Evolutionary conservation across 2,888 invertebrate species (phyloP).

Genomic region (Acleris laterana): DNA sequence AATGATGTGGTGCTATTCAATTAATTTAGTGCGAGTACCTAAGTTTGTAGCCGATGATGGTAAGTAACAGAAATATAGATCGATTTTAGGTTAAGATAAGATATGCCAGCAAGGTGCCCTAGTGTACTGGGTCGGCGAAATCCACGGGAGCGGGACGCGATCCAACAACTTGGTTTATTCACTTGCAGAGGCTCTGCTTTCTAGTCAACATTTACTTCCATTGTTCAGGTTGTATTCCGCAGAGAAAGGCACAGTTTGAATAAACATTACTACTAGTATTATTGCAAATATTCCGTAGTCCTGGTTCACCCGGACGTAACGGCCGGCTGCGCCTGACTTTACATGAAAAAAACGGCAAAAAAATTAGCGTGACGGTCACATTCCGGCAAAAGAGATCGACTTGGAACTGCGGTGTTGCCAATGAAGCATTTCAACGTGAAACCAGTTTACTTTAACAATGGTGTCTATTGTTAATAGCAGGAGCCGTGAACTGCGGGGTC

Average conservation of each 20-base stretch:
- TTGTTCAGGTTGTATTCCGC: conserved; percentile 55
- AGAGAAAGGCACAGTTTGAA: conserved; percentile 51
- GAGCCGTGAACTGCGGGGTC: conserved; percentile 35
- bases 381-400: conserved; percentile 48
- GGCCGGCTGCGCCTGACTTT: conserved; percentile 49
- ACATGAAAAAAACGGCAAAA: conserved; percentile 49
- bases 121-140: conserved; percentile 66
- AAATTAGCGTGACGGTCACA: conserved; percentile 53
- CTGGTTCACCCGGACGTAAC: conserved; percentile 54
- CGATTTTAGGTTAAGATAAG: conserved; percentile 9
- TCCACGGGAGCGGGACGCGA: conserved; percentile 53
- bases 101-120: conserved; percentile 54
- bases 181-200: conserved; percentile 61
- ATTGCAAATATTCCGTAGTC: conserved; percentile 35
- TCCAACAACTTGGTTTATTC: conserved; percentile 52
- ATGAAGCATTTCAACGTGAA: conserved; percentile 63
- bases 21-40: too few species aligned
- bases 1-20: too few species aligned
- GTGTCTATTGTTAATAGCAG: conserved; percentile 55
- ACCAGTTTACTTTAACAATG: conserved; percentile 66
- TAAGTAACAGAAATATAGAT: background rate
- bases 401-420: conserved; percentile 58
- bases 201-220: conserved; percentile 58
- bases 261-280: conserved; percentile 8
- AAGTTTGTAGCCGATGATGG: background rate